A percentile compares a stretch with the other conserved stretches of the same genome.
Evolutionary conservation across 1,140 invertebrate species (phyloP).

Genomic region (Lasioglossum albipes): DNA sequence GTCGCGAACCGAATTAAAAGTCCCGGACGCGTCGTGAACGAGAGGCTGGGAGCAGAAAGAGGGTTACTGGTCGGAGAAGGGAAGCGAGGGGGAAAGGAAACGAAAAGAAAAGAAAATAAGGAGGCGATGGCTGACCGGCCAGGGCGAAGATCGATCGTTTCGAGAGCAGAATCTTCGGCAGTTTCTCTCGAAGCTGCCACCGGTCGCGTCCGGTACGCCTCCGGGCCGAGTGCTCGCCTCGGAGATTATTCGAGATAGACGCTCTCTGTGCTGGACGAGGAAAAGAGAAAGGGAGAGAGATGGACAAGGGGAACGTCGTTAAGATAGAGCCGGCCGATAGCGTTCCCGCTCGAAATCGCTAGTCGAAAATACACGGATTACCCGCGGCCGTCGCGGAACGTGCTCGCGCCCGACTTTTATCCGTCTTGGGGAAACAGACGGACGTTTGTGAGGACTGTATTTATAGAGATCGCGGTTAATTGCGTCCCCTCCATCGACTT

Average conservation of each 20-base stretch:
- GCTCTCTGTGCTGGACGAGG: background rate
- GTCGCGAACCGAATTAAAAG: background rate
- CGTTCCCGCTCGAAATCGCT: slow-evolving; percentile 57
- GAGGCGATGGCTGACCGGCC: too few relatives aligned
- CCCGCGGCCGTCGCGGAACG: slow-evolving; percentile 48
- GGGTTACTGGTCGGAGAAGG: too few relatives aligned
- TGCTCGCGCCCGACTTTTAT: too few relatives aligned
- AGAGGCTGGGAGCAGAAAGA: too few relatives aligned
- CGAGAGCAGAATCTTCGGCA: slow-evolving; percentile 51
- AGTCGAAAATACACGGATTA: slow-evolving; percentile 67
- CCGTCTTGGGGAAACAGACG: too few relatives aligned
- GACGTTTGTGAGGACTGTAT: too few relatives aligned
- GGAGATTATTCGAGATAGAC: slow-evolving; percentile 59
- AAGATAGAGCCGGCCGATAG: slow-evolving; percentile 69
- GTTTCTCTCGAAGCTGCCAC: slow-evolving; percentile 48
- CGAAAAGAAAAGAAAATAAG: too few relatives aligned
- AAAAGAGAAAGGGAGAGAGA: slow-evolving; percentile 25
- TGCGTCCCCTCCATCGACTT: too few relatives aligned
- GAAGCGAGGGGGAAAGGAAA: too few relatives aligned
- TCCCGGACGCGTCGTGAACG: slow-evolving; percentile 6
- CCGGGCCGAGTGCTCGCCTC: slow-evolving; percentile 25
- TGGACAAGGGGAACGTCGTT: slow-evolving; percentile 68
- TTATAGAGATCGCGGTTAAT: too few relatives aligned
- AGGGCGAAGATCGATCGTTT: slow-evolving; percentile 55
- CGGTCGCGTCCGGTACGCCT: slow-evolving; percentile 4